These are phyloP conservation scores for Eupithecia insigniata DNA, from an alignment of 2,888 invertebrate species.

Conservation along the genomic window DNA sequence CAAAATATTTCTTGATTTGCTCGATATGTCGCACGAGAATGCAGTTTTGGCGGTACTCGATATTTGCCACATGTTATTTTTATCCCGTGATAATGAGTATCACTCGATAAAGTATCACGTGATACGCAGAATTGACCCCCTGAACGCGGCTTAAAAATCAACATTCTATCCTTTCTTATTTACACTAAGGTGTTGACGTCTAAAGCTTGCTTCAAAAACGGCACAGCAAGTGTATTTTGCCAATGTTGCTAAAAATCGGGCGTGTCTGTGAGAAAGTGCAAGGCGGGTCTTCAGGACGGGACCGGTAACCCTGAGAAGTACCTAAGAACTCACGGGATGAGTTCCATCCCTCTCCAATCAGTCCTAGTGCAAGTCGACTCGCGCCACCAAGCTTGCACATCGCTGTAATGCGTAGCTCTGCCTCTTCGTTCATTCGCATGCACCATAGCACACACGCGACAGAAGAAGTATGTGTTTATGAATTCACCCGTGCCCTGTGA, in stretches of 20 bases:
- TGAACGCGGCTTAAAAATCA: neutral
- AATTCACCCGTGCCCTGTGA: slow-evolving; percentile 95
- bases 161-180: neutral
- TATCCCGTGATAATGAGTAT: too few species aligned
- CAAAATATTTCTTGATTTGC: slow-evolving; percentile 5
- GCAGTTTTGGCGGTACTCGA: too few species aligned
- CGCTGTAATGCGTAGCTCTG: slow-evolving; percentile 86
- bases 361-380: slow-evolving; percentile 87
- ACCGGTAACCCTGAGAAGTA: neutral
- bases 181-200: slow-evolving; percentile 6
- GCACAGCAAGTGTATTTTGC: slow-evolving; percentile 21
- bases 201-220: slow-evolving; percentile 19
- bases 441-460: slow-evolving; percentile 93
- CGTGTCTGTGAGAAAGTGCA: slow-evolving; percentile 28
- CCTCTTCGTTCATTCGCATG: slow-evolving; percentile 86
- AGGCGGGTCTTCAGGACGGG: slow-evolving; percentile 7
- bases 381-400: slow-evolving; percentile 97
- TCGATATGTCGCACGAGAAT: too few species aligned
- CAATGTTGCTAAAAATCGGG: slow-evolving; percentile 28
- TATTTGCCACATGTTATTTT: too few species aligned
- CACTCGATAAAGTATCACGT: too few species aligned
- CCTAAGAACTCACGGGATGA: slow-evolving; percentile 32
- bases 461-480: slow-evolving; percentile 98
- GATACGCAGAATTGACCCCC: too few species aligned
- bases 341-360: slow-evolving; percentile 66